phyloP scores from a whole-genome alignment of 2,888 invertebrate genomes.

The Epinotia ramella region DNA sequence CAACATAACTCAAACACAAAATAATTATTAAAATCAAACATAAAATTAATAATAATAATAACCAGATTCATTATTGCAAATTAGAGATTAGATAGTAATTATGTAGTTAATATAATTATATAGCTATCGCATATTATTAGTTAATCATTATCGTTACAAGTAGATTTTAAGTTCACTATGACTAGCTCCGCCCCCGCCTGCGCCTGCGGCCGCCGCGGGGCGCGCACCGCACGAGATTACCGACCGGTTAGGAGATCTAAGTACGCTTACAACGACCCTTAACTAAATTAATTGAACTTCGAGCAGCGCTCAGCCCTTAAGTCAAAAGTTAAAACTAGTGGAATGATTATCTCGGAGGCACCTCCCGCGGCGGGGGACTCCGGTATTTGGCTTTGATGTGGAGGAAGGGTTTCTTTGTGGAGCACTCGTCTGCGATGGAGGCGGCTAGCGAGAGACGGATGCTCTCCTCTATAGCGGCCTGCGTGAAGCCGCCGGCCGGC shows the following conservation, averaged over 20 bases:
- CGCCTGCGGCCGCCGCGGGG: neutral
- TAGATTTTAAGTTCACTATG: conserved; percentile 58
- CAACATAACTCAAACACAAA: conserved; percentile 45
- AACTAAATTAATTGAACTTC: conserved; percentile 43
- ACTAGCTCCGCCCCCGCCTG: conserved; percentile 62
- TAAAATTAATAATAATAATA: conserved; percentile 52
- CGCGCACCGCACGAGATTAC: conserved; percentile 62
- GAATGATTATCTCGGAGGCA: conserved; percentile 86
- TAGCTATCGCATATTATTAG: neutral
- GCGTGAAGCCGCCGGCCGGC: conserved; percentile 69
- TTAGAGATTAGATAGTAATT: conserved; percentile 48
- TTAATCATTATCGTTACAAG: conserved; percentile 31
- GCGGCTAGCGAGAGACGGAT: conserved; percentile 77
- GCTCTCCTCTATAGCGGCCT: conserved; percentile 81
- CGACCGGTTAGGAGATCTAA: conserved; percentile 71
- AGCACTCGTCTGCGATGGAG: conserved; percentile 68
- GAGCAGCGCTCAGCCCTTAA: conserved; percentile 30
- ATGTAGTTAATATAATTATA: conserved; percentile 47
- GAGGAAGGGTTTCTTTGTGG: conserved; percentile 84
- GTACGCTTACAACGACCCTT: conserved; percentile 61
- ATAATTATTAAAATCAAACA: conserved; percentile 53
- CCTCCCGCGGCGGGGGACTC: conserved; percentile 87
- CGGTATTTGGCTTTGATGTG: conserved; percentile 91
- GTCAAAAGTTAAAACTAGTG: conserved; percentile 66
- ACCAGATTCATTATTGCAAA: conserved; percentile 62